Conservation (phyloP, 2,113 vertebrate genomes). For the Leptocoma aspasia region DNA sequence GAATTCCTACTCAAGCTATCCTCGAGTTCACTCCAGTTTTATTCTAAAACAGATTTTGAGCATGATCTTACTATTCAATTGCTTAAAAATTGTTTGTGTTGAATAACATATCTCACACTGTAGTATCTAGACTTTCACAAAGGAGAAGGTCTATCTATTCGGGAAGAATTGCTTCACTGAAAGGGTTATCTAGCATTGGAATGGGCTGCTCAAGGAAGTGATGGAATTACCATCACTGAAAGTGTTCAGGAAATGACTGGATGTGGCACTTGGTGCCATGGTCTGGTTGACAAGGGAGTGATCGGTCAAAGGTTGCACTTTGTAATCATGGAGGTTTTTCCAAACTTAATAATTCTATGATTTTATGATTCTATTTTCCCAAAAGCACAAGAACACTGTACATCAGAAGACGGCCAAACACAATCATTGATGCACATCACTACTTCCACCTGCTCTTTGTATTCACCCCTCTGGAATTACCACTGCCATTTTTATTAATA, state of each 20-base stretch:
- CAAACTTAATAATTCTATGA: not conserved
- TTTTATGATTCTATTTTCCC: not conserved
- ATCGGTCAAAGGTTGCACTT: accelerated
- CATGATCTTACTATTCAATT: not conserved
- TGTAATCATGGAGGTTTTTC: not conserved
- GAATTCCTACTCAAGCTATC: not conserved
- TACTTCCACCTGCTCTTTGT: not conserved
- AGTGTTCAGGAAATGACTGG: not conserved
- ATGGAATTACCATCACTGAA: too few relatives aligned
- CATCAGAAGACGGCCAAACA: not conserved
- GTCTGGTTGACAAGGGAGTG: not conserved
- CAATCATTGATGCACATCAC: not conserved
- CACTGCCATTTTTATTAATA: accelerated
- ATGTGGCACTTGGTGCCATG: accelerated
- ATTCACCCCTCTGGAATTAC: not conserved
- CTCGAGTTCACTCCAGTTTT: not conserved
- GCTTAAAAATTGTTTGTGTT: not conserved
- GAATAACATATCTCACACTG: not conserved
- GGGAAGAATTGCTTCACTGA: not conserved
- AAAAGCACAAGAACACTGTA: not conserved
- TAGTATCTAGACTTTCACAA: not conserved
- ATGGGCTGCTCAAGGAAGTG: not conserved
- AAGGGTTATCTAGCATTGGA: not conserved
- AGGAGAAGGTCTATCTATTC: not conserved
- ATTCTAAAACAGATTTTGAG: not conserved